Percentiles rank a stretch among this genome's conserved stretches.
These are phyloP conservation scores for Takifugu ocellatus DNA, from an alignment of 2,797 vertebrate species.

Conservation along the genomic window DNA sequence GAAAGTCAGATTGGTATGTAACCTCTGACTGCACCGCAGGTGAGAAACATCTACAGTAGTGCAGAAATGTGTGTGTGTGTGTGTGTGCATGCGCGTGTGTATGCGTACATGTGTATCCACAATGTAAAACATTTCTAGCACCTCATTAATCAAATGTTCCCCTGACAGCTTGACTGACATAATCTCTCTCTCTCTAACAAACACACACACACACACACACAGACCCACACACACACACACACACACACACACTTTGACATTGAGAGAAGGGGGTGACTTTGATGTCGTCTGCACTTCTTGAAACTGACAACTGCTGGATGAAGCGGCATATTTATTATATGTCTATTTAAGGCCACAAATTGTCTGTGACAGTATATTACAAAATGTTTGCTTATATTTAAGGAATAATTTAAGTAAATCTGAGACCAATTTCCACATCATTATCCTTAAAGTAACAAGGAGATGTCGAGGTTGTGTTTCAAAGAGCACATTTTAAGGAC, in stretches of 20 bases:
- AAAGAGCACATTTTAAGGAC: neutral
- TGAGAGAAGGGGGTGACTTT: slow-evolving; percentile 61
- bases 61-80: slow-evolving; percentile 17
- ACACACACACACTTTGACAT: slow-evolving; percentile 50
- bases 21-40: slow-evolving; percentile 56
- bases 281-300: slow-evolving; percentile 56
- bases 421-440: too few relatives aligned
- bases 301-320: slow-evolving; percentile 44
- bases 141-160: slow-evolving; percentile 76
- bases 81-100: slow-evolving; percentile 24
- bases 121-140: slow-evolving; percentile 67
- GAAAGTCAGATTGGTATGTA: slow-evolving; percentile 43
- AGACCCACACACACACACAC: slow-evolving; percentile 17
- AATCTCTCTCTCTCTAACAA: slow-evolving; percentile 35
- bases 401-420: too few relatives aligned
- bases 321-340: slow-evolving; percentile 1
- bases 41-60: slow-evolving; percentile 48
- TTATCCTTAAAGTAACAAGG: too few relatives aligned
- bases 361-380: slow-evolving; percentile 5
- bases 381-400: too few relatives aligned
- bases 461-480: too few relatives aligned
- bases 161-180: slow-evolving; percentile 76
- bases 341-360: slow-evolving; percentile 27
- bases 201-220: slow-evolving; percentile 23
- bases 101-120: slow-evolving; percentile 29